Conservation (phyloP, 2,888 invertebrate species). For the Lepidocyrtinus sp. region DNA sequence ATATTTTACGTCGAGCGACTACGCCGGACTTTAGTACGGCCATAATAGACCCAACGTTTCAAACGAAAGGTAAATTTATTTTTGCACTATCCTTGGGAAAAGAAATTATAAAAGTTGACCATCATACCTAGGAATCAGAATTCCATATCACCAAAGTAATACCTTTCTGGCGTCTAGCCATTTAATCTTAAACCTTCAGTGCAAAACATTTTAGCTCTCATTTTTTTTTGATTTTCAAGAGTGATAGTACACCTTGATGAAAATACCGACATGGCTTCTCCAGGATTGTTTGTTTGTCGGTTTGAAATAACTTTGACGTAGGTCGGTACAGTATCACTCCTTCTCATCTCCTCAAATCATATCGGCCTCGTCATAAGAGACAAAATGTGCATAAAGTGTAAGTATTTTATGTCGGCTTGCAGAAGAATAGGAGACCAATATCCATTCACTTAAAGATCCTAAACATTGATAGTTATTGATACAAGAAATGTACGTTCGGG, state of each 20-base stretch:
- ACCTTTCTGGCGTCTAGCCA: not conserved
- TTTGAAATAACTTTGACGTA: not conserved
- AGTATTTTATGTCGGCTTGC: not conserved
- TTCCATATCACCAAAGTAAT: not conserved
- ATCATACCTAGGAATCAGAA: no score
- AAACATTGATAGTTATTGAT: constrained; percentile 11
- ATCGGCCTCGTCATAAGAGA: no score
- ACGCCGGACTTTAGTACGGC: constrained; percentile 77
- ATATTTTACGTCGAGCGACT: constrained; percentile 78
- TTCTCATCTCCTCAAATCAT: no score
- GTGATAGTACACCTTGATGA: no score
- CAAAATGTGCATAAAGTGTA: no score
- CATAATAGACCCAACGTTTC: constrained; percentile 77
- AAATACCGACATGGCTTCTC: no score
- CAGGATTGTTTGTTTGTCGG: not conserved
- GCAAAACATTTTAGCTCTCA: no score
- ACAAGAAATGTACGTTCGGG: not conserved
- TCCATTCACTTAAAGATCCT: not conserved
- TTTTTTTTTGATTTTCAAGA: no score
- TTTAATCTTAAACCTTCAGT: no score
- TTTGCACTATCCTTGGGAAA: constrained; percentile 11
- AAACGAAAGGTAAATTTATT: constrained; percentile 70
- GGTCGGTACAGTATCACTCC: no score
- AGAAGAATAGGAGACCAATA: not conserved
- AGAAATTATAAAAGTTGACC: not conserved